Conservation (phyloP, 2,888 invertebrate species). For the Eulithis prunata region DNA sequence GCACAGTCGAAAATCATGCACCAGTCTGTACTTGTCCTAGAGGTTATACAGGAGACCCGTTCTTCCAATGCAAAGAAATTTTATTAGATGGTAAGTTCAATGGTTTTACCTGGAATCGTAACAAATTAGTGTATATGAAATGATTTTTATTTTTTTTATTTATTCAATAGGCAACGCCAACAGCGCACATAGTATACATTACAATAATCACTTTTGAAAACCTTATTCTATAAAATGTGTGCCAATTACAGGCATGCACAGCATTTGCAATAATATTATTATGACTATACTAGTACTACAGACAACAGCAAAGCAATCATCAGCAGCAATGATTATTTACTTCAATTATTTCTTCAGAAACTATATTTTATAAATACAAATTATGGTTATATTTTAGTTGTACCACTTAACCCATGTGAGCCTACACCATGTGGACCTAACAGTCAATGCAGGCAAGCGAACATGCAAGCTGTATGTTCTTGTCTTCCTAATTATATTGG, state of each 20-base stretch:
- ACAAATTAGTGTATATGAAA: background rate
- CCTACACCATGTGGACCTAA: slow-evolving; percentile 95
- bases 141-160: no score
- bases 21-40: slow-evolving; percentile 90
- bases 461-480: slow-evolving; percentile 93
- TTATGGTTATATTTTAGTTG: slow-evolving; percentile 61
- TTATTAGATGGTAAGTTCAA: slow-evolving; percentile 63
- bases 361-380: background rate
- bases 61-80: slow-evolving; percentile 88
- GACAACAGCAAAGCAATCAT: no score
- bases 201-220: no score
- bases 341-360: slow-evolving; percentile 2
- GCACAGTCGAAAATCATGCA: slow-evolving; percentile 90
- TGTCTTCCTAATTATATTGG: slow-evolving; percentile 92
- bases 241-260: no score
- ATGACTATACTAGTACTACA: no score
- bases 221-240: no score
- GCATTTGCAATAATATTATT: no score
- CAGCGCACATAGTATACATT: no score
- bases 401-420: slow-evolving; percentile 88
- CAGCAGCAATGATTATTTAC: no score
- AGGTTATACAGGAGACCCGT: slow-evolving; percentile 92
- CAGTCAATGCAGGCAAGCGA: slow-evolving; percentile 92
- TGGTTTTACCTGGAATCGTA: background rate
- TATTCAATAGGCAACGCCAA: no score